Percentiles rank a stretch among this genome's conserved stretches.
These are phyloP conservation scores for Apis laboriosa DNA, from an alignment of 1,140 invertebrate species.

Conservation along the genomic window DNA sequence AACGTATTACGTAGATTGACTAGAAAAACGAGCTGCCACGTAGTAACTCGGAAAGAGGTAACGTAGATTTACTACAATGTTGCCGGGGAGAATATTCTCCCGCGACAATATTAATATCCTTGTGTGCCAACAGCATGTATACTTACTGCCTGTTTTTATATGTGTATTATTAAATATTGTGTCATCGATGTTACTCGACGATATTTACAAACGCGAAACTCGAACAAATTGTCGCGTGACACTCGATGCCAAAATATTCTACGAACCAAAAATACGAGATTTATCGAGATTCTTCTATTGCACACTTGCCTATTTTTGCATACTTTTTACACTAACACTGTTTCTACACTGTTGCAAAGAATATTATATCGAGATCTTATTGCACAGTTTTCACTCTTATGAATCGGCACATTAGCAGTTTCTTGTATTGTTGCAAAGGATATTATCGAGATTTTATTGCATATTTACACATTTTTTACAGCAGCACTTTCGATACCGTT, in stretches of 20 bases:
- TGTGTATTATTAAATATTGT: background rate
- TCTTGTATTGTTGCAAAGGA: no score
- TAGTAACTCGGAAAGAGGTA: constrained; percentile 63
- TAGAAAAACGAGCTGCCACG: constrained; percentile 35
- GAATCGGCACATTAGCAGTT: no score
- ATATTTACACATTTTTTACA: no score
- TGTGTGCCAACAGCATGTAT: constrained; percentile 22
- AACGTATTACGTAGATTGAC: constrained; percentile 11
- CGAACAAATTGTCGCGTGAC: background rate
- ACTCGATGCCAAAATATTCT: background rate
- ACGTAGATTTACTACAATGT: constrained; percentile 67
- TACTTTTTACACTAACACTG: no score
- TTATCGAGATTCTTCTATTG: background rate
- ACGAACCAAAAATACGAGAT: background rate
- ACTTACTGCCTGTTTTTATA: background rate
- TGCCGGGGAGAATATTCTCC: constrained; percentile 22
- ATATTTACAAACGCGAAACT: background rate
- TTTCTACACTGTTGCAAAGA: no score
- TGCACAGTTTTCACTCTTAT: background rate
- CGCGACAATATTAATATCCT: background rate
- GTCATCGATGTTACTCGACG: background rate
- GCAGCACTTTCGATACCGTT: no score
- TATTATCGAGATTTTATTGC: no score
- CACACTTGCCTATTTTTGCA: background rate
- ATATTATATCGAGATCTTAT: background rate